Evolutionary conservation across 2,113 vertebrate genomes (phyloP).

Genomic region (Phalacrocorax pelagicus): DNA sequence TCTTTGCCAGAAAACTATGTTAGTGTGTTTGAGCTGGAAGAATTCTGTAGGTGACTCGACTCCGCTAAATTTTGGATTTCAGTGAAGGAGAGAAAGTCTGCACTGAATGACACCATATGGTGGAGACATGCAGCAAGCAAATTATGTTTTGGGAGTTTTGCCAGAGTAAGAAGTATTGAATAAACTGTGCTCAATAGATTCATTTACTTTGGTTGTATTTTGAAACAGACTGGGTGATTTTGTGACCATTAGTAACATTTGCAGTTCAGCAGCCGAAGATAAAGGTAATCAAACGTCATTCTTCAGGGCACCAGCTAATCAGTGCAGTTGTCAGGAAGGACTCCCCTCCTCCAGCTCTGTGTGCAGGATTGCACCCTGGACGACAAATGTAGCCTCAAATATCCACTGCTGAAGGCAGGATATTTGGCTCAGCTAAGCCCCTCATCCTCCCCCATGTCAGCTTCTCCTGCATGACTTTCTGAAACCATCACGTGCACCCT

Average conservation of each 20-base stretch:
- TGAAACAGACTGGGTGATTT: conserved; percentile 55
- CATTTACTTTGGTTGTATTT: conserved; percentile 56
- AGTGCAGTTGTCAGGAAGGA: conserved; percentile 44
- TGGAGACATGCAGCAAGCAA: conserved; percentile 60
- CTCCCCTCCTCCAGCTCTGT: conserved; percentile 32
- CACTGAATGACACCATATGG: conserved; percentile 65
- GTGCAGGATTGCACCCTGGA: neutral
- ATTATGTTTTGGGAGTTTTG: conserved; percentile 60
- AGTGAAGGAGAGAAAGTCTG: conserved; percentile 17
- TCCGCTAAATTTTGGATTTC: conserved; percentile 41
- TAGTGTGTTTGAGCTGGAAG: conserved; percentile 25
- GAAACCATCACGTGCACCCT: neutral
- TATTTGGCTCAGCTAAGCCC: neutral
- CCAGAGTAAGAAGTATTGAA: conserved; percentile 61
- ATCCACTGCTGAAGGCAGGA: neutral
- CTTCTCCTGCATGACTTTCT: neutral
- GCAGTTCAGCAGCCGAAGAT: conserved; percentile 53
- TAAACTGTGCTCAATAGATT: conserved; percentile 63
- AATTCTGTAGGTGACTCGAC: conserved; percentile 17
- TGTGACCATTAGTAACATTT: conserved; percentile 63
- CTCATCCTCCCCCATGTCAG: neutral
- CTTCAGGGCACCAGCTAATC: conserved; percentile 61
- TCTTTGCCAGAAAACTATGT: conserved; percentile 24
- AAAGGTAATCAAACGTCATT: conserved; percentile 64
- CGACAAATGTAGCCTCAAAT: conserved; percentile 23